Percentiles rank a stretch among this genome's conserved stretches.
These are phyloP conservation scores for Dromius quadrimaculatus DNA, from an alignment of 2,888 invertebrate genomes.

Conservation along the genomic window DNA sequence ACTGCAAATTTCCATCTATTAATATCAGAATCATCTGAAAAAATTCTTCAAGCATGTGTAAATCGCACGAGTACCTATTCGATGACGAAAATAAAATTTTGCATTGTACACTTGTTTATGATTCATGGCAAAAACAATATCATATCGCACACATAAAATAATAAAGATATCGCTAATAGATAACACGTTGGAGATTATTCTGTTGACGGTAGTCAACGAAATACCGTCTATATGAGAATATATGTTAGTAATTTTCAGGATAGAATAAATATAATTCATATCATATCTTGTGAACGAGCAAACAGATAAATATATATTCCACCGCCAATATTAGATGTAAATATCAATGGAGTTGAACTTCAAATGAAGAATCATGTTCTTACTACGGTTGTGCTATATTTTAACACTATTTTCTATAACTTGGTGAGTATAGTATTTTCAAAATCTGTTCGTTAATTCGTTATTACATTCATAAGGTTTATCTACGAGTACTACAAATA, in stretches of 20 bases:
- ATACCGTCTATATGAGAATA: background rate
- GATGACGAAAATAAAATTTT: no score
- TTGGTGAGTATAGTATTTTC: conserved; percentile 14
- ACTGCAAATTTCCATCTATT: no score
- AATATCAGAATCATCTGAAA: no score
- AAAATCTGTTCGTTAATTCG: conserved; percentile 1
- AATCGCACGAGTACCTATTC: no score
- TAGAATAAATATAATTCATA: background rate
- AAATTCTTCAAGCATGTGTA: no score
- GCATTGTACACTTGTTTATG: background rate
- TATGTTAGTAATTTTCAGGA: background rate
- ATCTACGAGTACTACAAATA: background rate
- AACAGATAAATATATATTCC: conserved; percentile 7
- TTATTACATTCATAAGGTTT: background rate
- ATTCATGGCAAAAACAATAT: conserved; percentile 2
- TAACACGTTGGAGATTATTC: background rate
- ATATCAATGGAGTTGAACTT: background rate
- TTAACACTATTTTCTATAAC: conserved; percentile 14
- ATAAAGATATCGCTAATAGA: conserved; percentile 11
- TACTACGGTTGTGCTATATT: background rate
- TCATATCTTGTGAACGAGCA: conserved; percentile 20
- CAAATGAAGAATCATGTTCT: background rate
- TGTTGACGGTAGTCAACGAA: background rate
- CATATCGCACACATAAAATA: background rate
- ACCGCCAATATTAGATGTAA: background rate